Conservation (phyloP, 2,888 invertebrate genomes). For the Tyria jacobaeae region DNA sequence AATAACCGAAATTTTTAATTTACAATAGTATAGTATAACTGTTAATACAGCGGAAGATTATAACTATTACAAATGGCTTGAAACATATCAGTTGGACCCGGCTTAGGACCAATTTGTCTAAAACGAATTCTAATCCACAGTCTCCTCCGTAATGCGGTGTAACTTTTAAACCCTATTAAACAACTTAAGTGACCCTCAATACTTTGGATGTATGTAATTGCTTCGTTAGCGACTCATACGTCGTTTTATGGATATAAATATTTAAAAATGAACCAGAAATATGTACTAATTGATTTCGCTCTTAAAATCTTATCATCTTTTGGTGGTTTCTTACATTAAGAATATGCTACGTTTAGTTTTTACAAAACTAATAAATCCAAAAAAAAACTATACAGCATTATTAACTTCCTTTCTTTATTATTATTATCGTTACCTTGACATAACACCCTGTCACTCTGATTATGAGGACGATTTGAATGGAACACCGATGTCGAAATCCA, state of each 20-base stretch:
- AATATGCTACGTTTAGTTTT: too few species aligned
- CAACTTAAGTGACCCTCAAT: not conserved
- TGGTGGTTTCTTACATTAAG: too few species aligned
- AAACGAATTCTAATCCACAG: constrained; percentile 12
- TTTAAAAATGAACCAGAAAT: too few species aligned
- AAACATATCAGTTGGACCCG: constrained; percentile 7
- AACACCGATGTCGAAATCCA: too few species aligned
- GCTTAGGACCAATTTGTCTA: constrained; percentile 15
- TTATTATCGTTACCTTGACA: too few species aligned
- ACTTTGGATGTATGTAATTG: not conserved
- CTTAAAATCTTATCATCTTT: too few species aligned
- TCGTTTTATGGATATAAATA: not conserved
- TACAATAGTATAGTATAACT: not conserved
- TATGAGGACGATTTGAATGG: too few species aligned
- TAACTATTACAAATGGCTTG: constrained; percentile 9
- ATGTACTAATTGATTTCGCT: too few species aligned
- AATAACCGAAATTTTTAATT: not conserved
- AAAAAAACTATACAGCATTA: too few species aligned
- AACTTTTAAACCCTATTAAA: constrained; percentile 1
- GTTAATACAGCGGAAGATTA: not conserved
- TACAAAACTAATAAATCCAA: too few species aligned
- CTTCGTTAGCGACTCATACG: not conserved
- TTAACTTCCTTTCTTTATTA: too few species aligned
- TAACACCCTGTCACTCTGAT: too few species aligned
- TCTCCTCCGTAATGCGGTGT: not conserved